Conservation (phyloP, 2,888 invertebrate species). For the Melanargia galathea region DNA sequence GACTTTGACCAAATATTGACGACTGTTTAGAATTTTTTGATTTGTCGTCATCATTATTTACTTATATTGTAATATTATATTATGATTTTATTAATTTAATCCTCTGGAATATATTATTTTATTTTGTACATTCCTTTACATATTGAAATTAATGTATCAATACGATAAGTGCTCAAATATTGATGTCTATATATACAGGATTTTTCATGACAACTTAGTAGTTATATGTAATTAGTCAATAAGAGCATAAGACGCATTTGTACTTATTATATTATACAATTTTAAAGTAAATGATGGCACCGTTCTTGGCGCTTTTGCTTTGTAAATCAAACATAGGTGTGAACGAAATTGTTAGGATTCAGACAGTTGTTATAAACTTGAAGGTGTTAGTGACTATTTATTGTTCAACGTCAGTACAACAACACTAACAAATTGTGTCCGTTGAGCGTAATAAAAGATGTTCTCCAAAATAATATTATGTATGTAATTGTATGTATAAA, state of each 20-base stretch:
- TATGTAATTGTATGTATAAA: background rate
- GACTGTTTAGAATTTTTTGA: conserved; percentile 15
- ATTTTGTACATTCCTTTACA: conserved; percentile 2
- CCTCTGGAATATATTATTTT: background rate
- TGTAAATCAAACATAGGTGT: too few species aligned
- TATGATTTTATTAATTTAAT: background rate
- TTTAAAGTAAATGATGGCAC: background rate
- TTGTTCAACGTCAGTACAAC: too few species aligned
- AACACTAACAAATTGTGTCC: too few species aligned
- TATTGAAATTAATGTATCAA: conserved; percentile 24
- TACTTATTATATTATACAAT: conserved; percentile 10
- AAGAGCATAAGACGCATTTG: conserved; percentile 40
- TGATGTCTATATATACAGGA: conserved; percentile 46
- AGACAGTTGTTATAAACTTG: too few species aligned
- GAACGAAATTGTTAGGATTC: too few species aligned
- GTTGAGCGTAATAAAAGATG: too few species aligned
- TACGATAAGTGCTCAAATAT: conserved; percentile 52
- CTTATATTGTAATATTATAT: background rate
- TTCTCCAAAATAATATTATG: too few species aligned
- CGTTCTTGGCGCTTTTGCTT: background rate
- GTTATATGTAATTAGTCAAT: conserved; percentile 43
- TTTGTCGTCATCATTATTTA: conserved; percentile 17
- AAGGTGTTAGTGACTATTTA: too few species aligned
- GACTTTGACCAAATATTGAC: conserved; percentile 22
- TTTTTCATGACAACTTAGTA: conserved; percentile 51